Conservation (phyloP, 1,140 invertebrate species). For the Aphelenchoides fujianensis region DNA sequence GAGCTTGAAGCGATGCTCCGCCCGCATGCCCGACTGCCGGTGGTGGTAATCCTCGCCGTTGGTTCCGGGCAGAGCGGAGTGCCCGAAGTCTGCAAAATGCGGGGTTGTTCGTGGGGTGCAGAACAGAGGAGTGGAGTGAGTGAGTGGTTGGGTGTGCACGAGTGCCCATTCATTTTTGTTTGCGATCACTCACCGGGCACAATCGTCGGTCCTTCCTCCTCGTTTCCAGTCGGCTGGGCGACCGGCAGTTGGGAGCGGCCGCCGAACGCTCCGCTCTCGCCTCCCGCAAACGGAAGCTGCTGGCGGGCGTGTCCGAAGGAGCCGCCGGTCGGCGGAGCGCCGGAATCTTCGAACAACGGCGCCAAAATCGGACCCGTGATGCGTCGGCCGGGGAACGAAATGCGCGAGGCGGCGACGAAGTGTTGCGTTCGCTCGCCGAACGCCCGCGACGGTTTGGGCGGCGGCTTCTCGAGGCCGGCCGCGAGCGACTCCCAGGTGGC, state of each 20-base stretch:
- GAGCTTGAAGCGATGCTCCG: conserved; percentile 42
- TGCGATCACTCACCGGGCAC: conserved; percentile 15
- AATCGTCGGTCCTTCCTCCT: conserved; percentile 19
- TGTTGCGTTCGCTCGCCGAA: conserved; percentile 16
- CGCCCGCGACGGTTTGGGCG: conserved; percentile 3
- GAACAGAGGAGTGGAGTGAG: not conserved
- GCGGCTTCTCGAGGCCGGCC: conserved; percentile 8
- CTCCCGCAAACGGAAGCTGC: not conserved
- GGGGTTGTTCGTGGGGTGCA: conserved; percentile 1
- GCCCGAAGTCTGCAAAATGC: not conserved
- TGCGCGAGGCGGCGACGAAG: not conserved
- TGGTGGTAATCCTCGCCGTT: conserved; percentile 31
- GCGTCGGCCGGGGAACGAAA: conserved; percentile 2
- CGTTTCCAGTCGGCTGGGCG: not conserved
- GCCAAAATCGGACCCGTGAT: conserved; percentile 11
- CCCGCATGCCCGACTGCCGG: conserved; percentile 22
- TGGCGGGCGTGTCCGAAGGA: not conserved
- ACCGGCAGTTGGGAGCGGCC: not conserved
- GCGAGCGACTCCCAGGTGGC: not conserved
- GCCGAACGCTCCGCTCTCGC: not conserved
- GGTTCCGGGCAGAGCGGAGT: too few relatives aligned
- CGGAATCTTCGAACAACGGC: conserved; percentile 9
- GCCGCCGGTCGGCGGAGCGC: not conserved
- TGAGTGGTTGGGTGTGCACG: conserved; percentile 22
- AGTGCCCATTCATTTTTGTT: conserved; percentile 3